Conservation (phyloP, 2,113 vertebrate genomes). For the Noctilio leporinus region DNA sequence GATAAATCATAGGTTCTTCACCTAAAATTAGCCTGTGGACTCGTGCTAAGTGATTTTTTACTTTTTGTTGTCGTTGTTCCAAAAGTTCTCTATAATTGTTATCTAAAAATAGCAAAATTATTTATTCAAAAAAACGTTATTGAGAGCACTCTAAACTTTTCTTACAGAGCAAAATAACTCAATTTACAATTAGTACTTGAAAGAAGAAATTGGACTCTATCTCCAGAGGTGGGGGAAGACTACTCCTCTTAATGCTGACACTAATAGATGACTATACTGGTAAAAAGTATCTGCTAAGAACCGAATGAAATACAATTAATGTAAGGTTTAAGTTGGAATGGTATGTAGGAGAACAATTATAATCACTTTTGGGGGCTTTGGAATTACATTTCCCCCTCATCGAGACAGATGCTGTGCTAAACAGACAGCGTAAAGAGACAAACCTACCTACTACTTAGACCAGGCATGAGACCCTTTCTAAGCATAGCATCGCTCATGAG, state of each 20-base stretch:
- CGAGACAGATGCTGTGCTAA: neutral
- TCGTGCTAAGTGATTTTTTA: neutral
- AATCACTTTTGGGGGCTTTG: neutral
- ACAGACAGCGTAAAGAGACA: neutral
- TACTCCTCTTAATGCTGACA: neutral
- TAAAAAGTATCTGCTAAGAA: neutral
- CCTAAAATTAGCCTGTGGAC: neutral
- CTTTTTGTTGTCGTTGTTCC: neutral
- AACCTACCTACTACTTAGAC: neutral
- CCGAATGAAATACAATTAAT: neutral
- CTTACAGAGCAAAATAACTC: neutral
- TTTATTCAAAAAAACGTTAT: neutral
- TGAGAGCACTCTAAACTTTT: neutral
- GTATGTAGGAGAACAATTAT: neutral
- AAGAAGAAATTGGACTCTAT: neutral
- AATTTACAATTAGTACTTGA: neutral
- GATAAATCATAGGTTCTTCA: neutral
- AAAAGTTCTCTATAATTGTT: neutral
- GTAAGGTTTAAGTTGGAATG: neutral
- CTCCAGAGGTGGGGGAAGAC: neutral
- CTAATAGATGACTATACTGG: neutral
- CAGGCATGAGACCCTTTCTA: neutral
- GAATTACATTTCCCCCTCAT: neutral
- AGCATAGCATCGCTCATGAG: neutral
- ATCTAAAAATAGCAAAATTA: constrained; percentile 5